Percentiles rank a stretch among this genome's conserved stretches.
These are phyloP conservation scores for Callionymus lyra DNA, from an alignment of 2,113 vertebrate species.

Conservation along the genomic window DNA sequence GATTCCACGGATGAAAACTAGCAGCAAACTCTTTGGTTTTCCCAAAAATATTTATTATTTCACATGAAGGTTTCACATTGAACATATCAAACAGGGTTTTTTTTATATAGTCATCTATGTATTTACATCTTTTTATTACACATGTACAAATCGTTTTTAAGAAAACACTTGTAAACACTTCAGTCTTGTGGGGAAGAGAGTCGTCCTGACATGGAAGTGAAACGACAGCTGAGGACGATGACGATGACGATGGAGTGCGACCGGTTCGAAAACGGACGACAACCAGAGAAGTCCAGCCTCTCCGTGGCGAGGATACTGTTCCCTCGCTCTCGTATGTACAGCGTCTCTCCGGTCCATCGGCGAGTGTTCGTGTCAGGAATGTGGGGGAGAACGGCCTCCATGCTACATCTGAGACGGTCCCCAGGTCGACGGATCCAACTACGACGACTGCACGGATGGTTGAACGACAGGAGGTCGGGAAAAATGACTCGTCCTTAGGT, in stretches of 20 bases:
- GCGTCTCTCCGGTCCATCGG: conserved; percentile 50
- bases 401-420: conserved; percentile 57
- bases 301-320: too few relatives aligned
- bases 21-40: conserved; percentile 28
- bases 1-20: too few relatives aligned
- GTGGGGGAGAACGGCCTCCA: conserved; percentile 27
- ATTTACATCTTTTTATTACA: conserved; percentile 62
- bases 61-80: conserved; percentile 67
- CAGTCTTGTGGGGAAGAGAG: neutral
- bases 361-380: conserved; percentile 17
- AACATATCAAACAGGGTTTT: conserved; percentile 59
- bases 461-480: conserved; percentile 32
- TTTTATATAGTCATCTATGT: conserved; percentile 61
- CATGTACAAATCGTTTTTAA: conserved; percentile 49
- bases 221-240: conserved; percentile 39
- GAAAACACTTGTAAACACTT: neutral
- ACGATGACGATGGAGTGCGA: conserved; percentile 22
- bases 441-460: conserved; percentile 42
- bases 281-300: conserved; percentile 50
- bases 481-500: conserved; percentile 64
- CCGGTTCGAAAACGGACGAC: conserved; percentile 15
- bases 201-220: conserved; percentile 38
- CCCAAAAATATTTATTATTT: conserved; percentile 63
- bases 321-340: conserved; percentile 57
- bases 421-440: conserved; percentile 9